Conservation (phyloP, 2,888 invertebrate genomes). For the Lobophora halterata region DNA sequence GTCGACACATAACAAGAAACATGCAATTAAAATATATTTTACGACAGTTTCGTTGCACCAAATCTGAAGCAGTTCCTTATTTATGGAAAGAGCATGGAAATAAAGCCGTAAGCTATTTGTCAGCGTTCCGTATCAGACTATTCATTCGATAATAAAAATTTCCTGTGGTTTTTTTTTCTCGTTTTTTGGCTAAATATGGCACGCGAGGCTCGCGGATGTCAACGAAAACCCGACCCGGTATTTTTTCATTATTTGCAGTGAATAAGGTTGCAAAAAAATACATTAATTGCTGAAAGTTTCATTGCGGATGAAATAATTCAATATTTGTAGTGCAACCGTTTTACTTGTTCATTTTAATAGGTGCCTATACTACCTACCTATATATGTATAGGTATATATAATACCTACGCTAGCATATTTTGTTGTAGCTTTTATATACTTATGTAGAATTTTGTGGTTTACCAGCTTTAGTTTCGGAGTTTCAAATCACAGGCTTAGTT, state of each 20-base stretch:
- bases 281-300: constrained; percentile 62
- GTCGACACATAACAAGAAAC: constrained; percentile 47
- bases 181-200: constrained; percentile 66
- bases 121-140: constrained; percentile 66
- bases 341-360: constrained; percentile 16
- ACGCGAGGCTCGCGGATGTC: constrained; percentile 66
- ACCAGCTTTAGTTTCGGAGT: no score
- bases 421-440: no score
- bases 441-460: no score
- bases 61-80: constrained; percentile 41
- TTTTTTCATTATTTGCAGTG: constrained; percentile 64
- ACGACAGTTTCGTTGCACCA: constrained; percentile 47
- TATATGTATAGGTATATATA: no score
- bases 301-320: constrained; percentile 48
- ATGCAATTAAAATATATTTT: constrained; percentile 57
- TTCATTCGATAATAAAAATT: constrained; percentile 73
- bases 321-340: constrained; percentile 37
- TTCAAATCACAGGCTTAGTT: no score
- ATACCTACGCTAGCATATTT: no score
- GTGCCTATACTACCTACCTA: no score
- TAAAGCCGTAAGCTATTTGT: constrained; percentile 71
- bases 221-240: constrained; percentile 49
- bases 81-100: constrained; percentile 50
- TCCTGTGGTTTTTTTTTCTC: constrained; percentile 63
- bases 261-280: constrained; percentile 60